Evolutionary conservation across 2,113 vertebrate species (phyloP).

Genomic region (Thryonomys swinderianus): DNA sequence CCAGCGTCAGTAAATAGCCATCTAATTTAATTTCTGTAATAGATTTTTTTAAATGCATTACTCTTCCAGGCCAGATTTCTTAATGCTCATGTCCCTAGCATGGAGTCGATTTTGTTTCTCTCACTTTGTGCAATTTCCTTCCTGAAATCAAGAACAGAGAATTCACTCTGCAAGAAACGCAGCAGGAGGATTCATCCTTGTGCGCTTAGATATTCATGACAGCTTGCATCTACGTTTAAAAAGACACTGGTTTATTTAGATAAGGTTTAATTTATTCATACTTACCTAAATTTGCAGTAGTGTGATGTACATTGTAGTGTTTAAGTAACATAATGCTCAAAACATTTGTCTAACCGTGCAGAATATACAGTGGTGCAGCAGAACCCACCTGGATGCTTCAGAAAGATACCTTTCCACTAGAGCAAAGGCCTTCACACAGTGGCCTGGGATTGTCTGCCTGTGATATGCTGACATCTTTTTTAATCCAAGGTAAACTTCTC

Average conservation of each 20-base stretch:
- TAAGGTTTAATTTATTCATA: slow-evolving; percentile 94
- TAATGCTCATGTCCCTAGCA: slow-evolving; percentile 50
- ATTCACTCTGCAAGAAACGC: slow-evolving; percentile 82
- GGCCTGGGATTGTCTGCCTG: slow-evolving; percentile 69
- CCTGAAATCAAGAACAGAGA: slow-evolving; percentile 80
- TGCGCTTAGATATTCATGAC: slow-evolving; percentile 91
- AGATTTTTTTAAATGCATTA: slow-evolving; percentile 40
- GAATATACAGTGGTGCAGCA: slow-evolving; percentile 82
- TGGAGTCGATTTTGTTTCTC: slow-evolving; percentile 61
- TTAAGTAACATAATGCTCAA: slow-evolving; percentile 87
- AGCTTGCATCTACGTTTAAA: slow-evolving; percentile 87
- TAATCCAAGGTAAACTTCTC: slow-evolving; percentile 21
- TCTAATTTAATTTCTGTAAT: slow-evolving; percentile 25
- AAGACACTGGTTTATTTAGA: slow-evolving; percentile 93
- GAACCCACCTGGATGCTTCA: slow-evolving; percentile 83
- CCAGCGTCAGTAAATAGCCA: slow-evolving; percentile 11
- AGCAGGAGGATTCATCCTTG: slow-evolving; percentile 84
- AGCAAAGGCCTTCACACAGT: slow-evolving; percentile 79
- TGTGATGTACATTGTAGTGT: slow-evolving; percentile 88
- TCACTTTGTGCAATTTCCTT: slow-evolving; percentile 65
- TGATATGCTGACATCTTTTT: slow-evolving; percentile 52
- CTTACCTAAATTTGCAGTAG: slow-evolving; percentile 90
- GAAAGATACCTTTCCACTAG: slow-evolving; percentile 82
- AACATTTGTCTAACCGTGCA: slow-evolving; percentile 87
- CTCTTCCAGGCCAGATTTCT: slow-evolving; percentile 59